Conservation (phyloP, 2,797 vertebrate species). For the Urophycis tenuis region DNA sequence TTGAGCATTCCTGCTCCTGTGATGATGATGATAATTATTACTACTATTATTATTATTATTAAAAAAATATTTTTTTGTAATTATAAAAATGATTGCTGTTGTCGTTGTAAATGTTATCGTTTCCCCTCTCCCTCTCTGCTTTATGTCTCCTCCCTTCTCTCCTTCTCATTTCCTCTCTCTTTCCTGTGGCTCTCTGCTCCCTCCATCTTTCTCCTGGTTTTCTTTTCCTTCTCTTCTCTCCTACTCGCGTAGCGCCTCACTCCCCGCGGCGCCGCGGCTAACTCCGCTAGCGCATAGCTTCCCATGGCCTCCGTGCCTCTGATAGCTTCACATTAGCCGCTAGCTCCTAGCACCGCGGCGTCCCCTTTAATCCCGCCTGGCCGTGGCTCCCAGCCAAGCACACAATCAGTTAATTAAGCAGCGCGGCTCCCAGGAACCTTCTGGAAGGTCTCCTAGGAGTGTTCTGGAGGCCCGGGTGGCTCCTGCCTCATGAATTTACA, state of each 20-base stretch:
- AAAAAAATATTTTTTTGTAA: too few species aligned
- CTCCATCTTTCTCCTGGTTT: background rate
- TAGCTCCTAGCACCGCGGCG: background rate
- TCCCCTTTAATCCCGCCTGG: constrained; percentile 15
- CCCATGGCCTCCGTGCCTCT: background rate
- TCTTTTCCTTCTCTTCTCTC: background rate
- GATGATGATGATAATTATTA: too few species aligned
- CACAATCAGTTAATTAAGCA: constrained; percentile 80
- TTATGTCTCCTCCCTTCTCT: background rate
- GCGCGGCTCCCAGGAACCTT: constrained; percentile 68
- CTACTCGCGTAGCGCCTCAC: background rate
- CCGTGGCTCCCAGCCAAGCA: constrained; percentile 69
- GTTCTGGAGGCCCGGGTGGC: constrained; percentile 57
- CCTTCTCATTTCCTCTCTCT: background rate
- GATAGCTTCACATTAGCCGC: background rate
- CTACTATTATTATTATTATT: too few species aligned
- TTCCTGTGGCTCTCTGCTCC: constrained; percentile 8
- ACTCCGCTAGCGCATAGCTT: too few species aligned
- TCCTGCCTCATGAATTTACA: constrained; percentile 65
- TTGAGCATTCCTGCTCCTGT: too few species aligned
- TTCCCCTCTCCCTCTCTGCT: background rate
- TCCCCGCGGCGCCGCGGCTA: too few species aligned
- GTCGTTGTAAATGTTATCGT: background rate
- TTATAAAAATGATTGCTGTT: background rate
- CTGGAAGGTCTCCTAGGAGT: constrained; percentile 70